Evolutionary conservation across 2,113 vertebrate species (phyloP).

Genomic region (Ardeotis arabs): DNA sequence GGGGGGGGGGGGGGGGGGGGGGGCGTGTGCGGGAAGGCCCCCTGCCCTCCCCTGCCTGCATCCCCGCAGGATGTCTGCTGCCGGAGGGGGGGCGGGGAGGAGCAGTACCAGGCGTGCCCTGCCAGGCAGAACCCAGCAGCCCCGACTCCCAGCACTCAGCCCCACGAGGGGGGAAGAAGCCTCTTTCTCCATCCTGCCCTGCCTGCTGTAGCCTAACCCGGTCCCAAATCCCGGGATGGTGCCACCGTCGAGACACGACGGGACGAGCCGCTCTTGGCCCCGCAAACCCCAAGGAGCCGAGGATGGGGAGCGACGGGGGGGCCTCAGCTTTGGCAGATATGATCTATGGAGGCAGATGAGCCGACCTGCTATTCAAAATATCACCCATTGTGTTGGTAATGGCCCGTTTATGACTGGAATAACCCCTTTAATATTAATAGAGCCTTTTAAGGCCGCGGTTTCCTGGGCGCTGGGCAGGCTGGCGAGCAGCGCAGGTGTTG

Average conservation of each 20-base stretch:
- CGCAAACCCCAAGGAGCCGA: background rate
- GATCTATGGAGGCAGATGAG: conserved; percentile 77
- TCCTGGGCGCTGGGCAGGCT: conserved; percentile 59
- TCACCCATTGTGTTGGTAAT: conserved; percentile 85
- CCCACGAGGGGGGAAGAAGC: background rate
- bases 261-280: background rate
- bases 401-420: conserved; percentile 69
- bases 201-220: background rate
- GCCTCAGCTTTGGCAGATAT: conserved; percentile 62
- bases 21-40: background rate
- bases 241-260: background rate
- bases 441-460: conserved; percentile 33
- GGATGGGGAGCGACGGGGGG: background rate
- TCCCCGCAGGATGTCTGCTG: background rate
- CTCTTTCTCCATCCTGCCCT: background rate
- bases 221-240: background rate
- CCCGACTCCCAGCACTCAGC: background rate
- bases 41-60: background rate
- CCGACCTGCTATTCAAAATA: conserved; percentile 75
- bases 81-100: background rate
- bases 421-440: conserved; percentile 82
- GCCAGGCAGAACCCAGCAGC: background rate
- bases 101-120: background rate
- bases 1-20: background rate
- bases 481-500: conserved; percentile 75